These are phyloP conservation scores for Teleogryllus oceanicus DNA, from an alignment of 2,888 invertebrate genomes.

Conservation along the genomic window DNA sequence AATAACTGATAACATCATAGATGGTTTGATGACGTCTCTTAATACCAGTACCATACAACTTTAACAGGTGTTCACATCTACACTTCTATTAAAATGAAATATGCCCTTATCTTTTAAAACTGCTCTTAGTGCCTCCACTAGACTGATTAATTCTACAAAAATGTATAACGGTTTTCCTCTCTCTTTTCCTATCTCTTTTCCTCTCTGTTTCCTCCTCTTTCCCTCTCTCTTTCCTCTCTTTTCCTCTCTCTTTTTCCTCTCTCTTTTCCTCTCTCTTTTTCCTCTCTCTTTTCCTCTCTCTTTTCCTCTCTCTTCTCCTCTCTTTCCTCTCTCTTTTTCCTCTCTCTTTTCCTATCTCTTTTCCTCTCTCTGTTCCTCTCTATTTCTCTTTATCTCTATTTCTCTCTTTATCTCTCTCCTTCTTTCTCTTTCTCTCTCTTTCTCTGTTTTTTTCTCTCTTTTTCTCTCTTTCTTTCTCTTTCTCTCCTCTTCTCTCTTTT, in stretches of 20 bases:
- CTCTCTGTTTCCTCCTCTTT: background rate
- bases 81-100: no score
- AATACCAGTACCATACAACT: no score
- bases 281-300: background rate
- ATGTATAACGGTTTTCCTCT: background rate
- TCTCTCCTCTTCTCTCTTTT: background rate
- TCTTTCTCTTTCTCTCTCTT: background rate
- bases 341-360: background rate
- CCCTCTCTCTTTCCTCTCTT: background rate
- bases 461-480: background rate
- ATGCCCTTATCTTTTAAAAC: no score
- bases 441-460: background rate
- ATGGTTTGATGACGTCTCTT: no score
- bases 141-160: no score
- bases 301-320: background rate
- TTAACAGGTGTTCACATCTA: no score
- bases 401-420: background rate
- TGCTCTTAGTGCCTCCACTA: no score
- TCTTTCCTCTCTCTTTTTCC: background rate
- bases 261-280: background rate
- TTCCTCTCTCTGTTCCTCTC: background rate
- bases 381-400: background rate
- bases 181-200: background rate
- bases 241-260: background rate
- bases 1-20: no score